Base-by-base conservation (phyloP, 1,140 invertebrate genomes). In the Drosophila gunungcola region DNA sequence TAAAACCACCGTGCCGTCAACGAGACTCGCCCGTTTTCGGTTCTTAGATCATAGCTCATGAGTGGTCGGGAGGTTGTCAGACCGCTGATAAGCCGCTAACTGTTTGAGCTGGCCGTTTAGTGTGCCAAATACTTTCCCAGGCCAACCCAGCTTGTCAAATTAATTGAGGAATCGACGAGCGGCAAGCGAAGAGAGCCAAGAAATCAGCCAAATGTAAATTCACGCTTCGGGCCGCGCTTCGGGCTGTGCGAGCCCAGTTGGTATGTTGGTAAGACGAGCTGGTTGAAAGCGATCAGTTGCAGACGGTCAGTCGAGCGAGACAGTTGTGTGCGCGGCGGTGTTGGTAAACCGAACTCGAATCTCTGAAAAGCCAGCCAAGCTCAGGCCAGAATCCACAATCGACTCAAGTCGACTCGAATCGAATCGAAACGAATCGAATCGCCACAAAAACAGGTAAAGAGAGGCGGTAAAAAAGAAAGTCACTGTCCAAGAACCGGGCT, bases 261-360 rank as follows among this genome's bases (percentile, higher is more conserved):
- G 60, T 32, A 48, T 46, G 91, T 72, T 91, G 90, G 90, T 91
- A 89, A 91, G 86, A 84, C 57, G 84, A 89, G 86, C 73, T 65
- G 65, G 45, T 53, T 80, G 62, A 69, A 78, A 73, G 56, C 72
- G 90, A 91, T 91, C 90, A 91, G 90, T 91, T 90, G 86, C 83
- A 91, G 86, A 91, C 90, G 81, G 81, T 89, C 74, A 86, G 86
- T 91, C 90, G 90, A 85, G 83, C 90, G 78, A 88, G 86, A 85
- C 83, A 91, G 90, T 91, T 91, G 90, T 76, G 90, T 89, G 86
- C 80, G 88, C 89, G 83, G 78, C 90, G 90, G 83, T 91, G 70
- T 80, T 68, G 46, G 73, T 84, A 84, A 80, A 72, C 78, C 82
- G 69, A 83, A 61, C 68, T 32, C 48, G 55, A 51, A 67, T 52